Percentiles rank a stretch among this genome's conserved stretches.
Evolutionary conservation across 2,888 invertebrate genomes (phyloP).

Genomic region (Omphaloscelis lunosa): DNA sequence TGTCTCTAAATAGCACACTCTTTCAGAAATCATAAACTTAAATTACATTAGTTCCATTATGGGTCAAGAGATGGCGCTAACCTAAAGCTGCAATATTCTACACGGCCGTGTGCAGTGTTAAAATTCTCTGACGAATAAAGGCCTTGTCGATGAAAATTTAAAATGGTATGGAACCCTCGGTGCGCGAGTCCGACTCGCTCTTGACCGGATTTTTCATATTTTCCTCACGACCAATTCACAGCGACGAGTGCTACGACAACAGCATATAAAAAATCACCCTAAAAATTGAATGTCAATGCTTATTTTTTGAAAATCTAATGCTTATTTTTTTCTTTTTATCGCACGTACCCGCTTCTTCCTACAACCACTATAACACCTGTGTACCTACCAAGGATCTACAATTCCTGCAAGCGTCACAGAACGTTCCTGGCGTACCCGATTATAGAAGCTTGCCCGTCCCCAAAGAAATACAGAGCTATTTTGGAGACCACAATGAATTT

Average conservation of each 20-base stretch:
- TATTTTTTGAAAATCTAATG: conserved; percentile 40
- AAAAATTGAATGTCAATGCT: conserved; percentile 3
- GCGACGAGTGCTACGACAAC: not conserved
- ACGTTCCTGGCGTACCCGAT: conserved; percentile 23
- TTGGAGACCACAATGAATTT: conserved; percentile 22
- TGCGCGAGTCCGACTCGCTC: too few species aligned
- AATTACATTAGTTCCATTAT: too few species aligned
- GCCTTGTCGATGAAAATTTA: too few species aligned
- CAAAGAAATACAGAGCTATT: conserved; percentile 27
- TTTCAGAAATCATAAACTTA: too few species aligned
- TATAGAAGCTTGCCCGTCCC: conserved; percentile 21
- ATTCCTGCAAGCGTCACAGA: conserved; percentile 17
- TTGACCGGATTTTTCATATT: too few species aligned
- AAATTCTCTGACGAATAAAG: too few species aligned
- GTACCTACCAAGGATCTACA: conserved; percentile 51
- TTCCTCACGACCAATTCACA: not conserved
- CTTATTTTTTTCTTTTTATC: conserved; percentile 45
- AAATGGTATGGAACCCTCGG: too few species aligned
- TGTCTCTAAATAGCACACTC: too few species aligned
- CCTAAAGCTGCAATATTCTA: too few species aligned
- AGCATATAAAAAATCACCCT: not conserved
- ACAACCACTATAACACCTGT: conserved; percentile 32
- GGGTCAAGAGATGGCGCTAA: too few species aligned
- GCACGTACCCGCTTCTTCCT: conserved; percentile 53
- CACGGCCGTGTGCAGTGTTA: too few species aligned